These are phyloP conservation scores for Recurvirostra avosetta DNA, from an alignment of 2,113 vertebrate species.

Conservation along the genomic window DNA sequence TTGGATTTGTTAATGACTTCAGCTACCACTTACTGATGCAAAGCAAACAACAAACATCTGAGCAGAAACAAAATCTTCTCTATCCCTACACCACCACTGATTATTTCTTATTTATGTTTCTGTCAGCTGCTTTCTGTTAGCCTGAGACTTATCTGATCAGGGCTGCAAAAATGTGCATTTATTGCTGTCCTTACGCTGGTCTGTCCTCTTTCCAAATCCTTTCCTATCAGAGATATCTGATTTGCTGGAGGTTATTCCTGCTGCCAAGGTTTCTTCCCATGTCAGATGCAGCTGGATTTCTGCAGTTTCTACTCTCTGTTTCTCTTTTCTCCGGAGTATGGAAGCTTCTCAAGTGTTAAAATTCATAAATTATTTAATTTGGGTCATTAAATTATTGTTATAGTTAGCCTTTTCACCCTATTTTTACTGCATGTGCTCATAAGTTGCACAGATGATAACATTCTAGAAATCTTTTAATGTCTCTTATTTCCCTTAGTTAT, in stretches of 20 bases:
- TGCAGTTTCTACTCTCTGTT: neutral
- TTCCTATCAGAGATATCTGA: neutral
- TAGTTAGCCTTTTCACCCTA: neutral
- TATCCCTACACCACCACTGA: neutral
- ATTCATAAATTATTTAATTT: neutral
- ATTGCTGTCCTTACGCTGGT: neutral
- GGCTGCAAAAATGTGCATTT: constrained; percentile 5
- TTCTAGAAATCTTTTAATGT: neutral
- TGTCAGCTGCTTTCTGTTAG: neutral
- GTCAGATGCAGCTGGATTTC: neutral
- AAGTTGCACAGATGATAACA: neutral
- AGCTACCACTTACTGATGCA: neutral
- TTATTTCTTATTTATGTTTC: constrained; percentile 36
- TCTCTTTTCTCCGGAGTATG: neutral
- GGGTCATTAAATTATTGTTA: neutral
- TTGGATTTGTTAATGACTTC: neutral
- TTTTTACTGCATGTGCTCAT: neutral
- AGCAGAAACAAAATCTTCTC: neutral
- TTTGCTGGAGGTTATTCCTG: neutral
- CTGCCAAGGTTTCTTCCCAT: neutral
- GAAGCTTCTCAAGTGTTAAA: neutral
- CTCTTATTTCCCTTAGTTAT: neutral
- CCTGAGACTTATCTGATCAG: constrained; percentile 7
- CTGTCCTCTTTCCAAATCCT: neutral
- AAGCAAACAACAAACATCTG: neutral